phyloP scores from a whole-genome alignment of 2,888 invertebrate genomes.

The Fissipunctia ypsillon region DNA sequence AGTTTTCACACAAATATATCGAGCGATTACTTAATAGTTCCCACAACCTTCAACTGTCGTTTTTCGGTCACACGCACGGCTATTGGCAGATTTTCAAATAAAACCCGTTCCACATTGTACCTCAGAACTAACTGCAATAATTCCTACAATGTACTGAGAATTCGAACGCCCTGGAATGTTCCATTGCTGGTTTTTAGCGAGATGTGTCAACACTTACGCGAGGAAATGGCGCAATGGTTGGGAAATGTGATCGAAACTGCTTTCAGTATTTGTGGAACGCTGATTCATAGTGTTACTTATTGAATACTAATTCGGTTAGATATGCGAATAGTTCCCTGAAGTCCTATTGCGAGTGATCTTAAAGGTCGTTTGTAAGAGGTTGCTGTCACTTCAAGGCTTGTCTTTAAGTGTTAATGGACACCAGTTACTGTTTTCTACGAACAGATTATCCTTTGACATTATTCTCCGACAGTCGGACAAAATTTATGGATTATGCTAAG shows the following conservation, averaged over 20 bases:
- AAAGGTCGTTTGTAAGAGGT: constrained; percentile 33
- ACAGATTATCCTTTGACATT: constrained; percentile 18
- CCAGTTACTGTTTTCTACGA: constrained; percentile 19
- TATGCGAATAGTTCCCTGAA: constrained; percentile 42
- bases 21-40: constrained; percentile 73
- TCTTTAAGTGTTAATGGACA: constrained; percentile 16
- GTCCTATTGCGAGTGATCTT: constrained; percentile 18
- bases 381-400: constrained; percentile 36
- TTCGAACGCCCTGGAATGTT: constrained; percentile 34
- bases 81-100: constrained; percentile 78
- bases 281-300: constrained; percentile 47
- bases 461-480: background rate
- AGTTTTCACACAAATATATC: constrained; percentile 62
- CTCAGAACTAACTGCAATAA: constrained; percentile 39
- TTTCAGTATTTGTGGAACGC: constrained; percentile 40
- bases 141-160: constrained; percentile 43
- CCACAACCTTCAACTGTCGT: constrained; percentile 73
- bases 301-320: constrained; percentile 47
- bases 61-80: constrained; percentile 72
- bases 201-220: constrained; percentile 29
- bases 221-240: constrained; percentile 52
- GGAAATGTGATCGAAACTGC: constrained; percentile 28
- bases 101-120: constrained; percentile 58
- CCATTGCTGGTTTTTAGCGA: constrained; percentile 41
- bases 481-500: background rate